Base-by-base conservation (phyloP, 30 jellyfish, hydroid and myxozoan species). In the Mastigias papua region DNA sequence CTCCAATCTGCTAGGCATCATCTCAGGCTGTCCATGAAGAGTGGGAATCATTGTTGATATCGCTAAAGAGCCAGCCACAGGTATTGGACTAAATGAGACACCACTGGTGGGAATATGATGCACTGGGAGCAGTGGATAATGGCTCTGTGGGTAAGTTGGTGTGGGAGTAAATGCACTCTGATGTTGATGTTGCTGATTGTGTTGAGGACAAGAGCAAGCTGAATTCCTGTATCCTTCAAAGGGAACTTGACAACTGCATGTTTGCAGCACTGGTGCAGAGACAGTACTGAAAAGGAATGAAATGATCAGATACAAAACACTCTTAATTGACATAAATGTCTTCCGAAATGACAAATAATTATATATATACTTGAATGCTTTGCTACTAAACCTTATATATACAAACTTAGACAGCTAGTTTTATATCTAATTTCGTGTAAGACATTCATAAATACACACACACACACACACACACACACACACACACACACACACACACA, bases 201-300 rank as follows among this genome's bases (percentile, higher is more conserved):
- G 92, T 31, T 70, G 92, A 21, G 70, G 82, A 33, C 92, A 83
- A 21, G 92, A 83, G 50, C 92, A 83, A 25, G 21, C 70, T 50
- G 76, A 50, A 83, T 21, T 48, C 48, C 92, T 37, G 80, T 58
- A 83, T n/a, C 92, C 92, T 27, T 75, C 80, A 25, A 35, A 51
- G 61, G 82, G 82, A 63, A 71, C 92, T 51, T 69, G 92, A 71
- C 92, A 83, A 54, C 80, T 83, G 37, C 92, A 83, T 0, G 92
- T 77, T 42, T 69, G 92, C 20, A 83, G 73, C 69, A 83, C 71
- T 21, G 92, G 80, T 16, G 71, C 91, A 32, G 82, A 46, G 26
- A 72, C 48, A 33, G 63, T 49, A 34, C 83, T 72, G 69, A 0
- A 37, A 72, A 16, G n/a, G 26, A 15, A 72, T 23, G 15, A n/a